Evolutionary conservation across 2,888 invertebrate species (phyloP), one percentile per base, ranked within the genome.

Genomic region (Galeruca laticollis): DNA sequence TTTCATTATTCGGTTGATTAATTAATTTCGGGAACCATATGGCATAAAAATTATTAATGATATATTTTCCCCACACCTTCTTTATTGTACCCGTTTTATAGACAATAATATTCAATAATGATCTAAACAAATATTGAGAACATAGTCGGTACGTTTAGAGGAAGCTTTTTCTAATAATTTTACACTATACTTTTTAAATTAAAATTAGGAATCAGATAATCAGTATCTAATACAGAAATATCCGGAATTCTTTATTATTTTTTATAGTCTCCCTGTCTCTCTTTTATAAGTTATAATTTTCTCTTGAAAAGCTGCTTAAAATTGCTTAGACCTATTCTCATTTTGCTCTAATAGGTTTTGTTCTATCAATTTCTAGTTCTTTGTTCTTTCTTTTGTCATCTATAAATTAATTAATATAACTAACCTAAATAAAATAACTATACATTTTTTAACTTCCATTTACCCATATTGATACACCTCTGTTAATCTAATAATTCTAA

Each of bases 21-120:
- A 65, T 71, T 71, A 68, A 71, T 68, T 68, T 65, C 40, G 26
- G 2, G 35, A 52, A 21, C 71, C 71, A 71, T 65, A 71, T 71
- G 71, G 71, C 51, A 51, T 11, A 51, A 51, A 66, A 59, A 66
- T 66, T 51, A 66, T 66, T 66, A 66, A 60, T 43, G 31, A 66
- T 66, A 35, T 52, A 54, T 56, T 56, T 64, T 64, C n/a, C 40
- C 33, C 37, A 20, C 9, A 15, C 8, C 21, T 49, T 49, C 57
- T 61, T 61, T 62, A 62, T 65, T 47, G 57, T 21, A 65, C 57
- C 21, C 56, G 20, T 43, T 49, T 65, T 49, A 57, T 66, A 47
- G 35, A 66, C 60, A 26, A 49, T 31, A 37, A 11, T 52, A 37
- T 59, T 54, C 35, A 59, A 66, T 65, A 57, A 64, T 65, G 47